Conservation (phyloP, 2,888 invertebrate species). For the Formica aserva region DNA sequence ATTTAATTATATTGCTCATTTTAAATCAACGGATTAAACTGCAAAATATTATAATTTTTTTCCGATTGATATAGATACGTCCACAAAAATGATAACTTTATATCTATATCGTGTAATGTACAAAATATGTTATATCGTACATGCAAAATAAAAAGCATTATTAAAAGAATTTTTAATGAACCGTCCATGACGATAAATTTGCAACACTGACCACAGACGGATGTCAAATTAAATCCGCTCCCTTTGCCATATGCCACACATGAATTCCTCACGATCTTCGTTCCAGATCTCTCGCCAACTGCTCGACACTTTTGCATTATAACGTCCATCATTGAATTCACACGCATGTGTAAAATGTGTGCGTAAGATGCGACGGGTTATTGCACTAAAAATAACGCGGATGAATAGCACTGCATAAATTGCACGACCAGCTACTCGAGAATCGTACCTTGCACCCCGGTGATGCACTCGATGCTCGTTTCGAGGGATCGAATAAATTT, state of each 20-base stretch:
- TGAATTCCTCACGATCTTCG: constrained; percentile 15
- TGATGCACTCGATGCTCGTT: background rate
- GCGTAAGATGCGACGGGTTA: background rate
- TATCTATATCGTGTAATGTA: background rate
- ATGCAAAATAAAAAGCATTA: background rate
- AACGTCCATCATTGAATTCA: background rate
- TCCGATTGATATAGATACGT: background rate
- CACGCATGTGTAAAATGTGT: background rate
- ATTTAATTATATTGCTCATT: background rate
- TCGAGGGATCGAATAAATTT: constrained; percentile 17
- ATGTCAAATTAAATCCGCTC: constrained; percentile 15
- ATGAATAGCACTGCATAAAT: background rate
- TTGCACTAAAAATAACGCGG: background rate
- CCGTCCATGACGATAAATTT: background rate
- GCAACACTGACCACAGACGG: background rate
- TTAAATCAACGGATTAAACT: background rate
- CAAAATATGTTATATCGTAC: background rate
- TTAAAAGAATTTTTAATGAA: constrained; percentile 33
- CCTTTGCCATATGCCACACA: background rate
- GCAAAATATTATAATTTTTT: background rate
- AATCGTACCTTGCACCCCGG: background rate
- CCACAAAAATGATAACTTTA: background rate
- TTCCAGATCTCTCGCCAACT: constrained; percentile 2
- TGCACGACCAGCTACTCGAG: background rate
- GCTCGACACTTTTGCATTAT: constrained; percentile 9